Evolutionary conservation across 2,113 vertebrate genomes (phyloP).

Genomic region (Corapipo altera): DNA sequence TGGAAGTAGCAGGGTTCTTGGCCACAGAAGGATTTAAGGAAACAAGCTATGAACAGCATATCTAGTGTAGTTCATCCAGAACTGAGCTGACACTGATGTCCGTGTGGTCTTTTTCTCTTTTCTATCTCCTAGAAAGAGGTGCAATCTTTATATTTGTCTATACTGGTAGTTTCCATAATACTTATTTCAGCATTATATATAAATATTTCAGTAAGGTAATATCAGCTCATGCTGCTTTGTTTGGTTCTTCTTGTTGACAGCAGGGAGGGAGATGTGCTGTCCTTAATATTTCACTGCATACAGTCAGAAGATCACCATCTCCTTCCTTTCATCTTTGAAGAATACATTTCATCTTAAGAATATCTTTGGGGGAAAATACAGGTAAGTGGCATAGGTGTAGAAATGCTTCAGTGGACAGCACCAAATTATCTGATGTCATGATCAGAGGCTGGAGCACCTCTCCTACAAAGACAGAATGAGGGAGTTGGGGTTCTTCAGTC

Average conservation of each 20-base stretch:
- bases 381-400: background rate
- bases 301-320: background rate
- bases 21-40: background rate
- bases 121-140: background rate
- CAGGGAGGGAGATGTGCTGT: background rate
- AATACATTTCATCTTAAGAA: background rate
- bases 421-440: background rate
- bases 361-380: background rate
- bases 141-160: background rate
- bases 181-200: background rate
- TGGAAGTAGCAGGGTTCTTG: background rate
- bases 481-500: background rate
- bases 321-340: background rate
- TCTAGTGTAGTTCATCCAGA: background rate
- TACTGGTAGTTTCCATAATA: background rate
- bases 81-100: background rate
- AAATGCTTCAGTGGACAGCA: background rate
- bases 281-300: background rate
- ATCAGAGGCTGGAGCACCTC: background rate
- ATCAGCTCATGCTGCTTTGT: background rate
- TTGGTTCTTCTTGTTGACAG: background rate
- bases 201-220: background rate
- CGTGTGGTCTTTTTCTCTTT: background rate
- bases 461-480: background rate
- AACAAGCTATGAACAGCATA: background rate